Evolutionary conservation across 2,113 vertebrate species (phyloP).

Genomic region (Eudyptes chrysolophus): DNA sequence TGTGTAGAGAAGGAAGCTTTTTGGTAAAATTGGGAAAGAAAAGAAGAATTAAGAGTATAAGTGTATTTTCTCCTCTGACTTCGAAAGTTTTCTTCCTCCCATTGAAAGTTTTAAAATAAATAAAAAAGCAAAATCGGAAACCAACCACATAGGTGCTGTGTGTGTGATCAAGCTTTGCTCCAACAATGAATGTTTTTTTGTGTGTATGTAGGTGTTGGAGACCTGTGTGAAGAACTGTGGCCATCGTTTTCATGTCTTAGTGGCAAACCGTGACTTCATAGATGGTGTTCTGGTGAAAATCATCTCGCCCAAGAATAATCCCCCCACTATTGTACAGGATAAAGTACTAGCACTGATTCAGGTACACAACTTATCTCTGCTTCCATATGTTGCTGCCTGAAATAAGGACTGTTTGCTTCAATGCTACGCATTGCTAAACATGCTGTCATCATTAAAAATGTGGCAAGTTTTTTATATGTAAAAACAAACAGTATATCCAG

Average conservation of each 20-base stretch:
- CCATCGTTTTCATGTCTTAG: slow-evolving; percentile 93
- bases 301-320: slow-evolving; percentile 96
- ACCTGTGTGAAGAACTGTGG: slow-evolving; percentile 99
- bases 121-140: neutral
- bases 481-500: slow-evolving; percentile 18
- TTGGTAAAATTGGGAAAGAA: neutral
- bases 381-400: slow-evolving; percentile 16
- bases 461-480: neutral
- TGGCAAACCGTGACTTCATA: slow-evolving; percentile 95
- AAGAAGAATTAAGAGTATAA: neutral
- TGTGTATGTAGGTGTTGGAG: slow-evolving; percentile 86
- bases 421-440: neutral
- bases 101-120: neutral
- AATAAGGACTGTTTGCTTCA: slow-evolving; percentile 7
- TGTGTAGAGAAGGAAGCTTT: neutral
- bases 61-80: neutral
- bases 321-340: slow-evolving; percentile 96
- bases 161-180: neutral
- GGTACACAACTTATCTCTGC: slow-evolving; percentile 74
- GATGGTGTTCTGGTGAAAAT: slow-evolving; percentile 96
- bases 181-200: neutral
- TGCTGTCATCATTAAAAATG: slow-evolving; percentile 6
- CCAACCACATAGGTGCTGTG: neutral
- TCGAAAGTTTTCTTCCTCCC: neutral
- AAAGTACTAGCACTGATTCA: slow-evolving; percentile 97